Evolutionary conservation across 2,113 vertebrate genomes (phyloP).

Genomic region (Scortum barcoo): DNA sequence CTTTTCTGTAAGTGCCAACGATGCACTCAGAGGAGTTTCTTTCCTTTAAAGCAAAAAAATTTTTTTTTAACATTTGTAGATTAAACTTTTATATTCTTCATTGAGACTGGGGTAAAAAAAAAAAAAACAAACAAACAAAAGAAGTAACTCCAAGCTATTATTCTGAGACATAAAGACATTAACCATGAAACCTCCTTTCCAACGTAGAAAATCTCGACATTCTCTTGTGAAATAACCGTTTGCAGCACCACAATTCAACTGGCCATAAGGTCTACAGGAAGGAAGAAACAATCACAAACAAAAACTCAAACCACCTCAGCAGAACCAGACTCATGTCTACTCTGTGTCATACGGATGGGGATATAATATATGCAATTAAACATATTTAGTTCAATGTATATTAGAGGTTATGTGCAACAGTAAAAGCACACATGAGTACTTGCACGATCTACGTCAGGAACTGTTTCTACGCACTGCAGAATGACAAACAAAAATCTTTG

Average conservation of each 20-base stretch:
- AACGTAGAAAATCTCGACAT: conserved; percentile 60
- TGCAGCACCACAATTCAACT: conserved; percentile 75
- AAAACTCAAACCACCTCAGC: conserved; percentile 68
- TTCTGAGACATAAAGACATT: conserved; percentile 67
- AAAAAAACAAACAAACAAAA: conserved; percentile 13
- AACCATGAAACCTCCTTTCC: conserved; percentile 52
- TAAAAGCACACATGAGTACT: conserved; percentile 75
- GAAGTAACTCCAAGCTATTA: conserved; percentile 39
- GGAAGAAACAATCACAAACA: conserved; percentile 61
- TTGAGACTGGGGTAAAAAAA: conserved; percentile 37
- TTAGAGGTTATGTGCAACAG: conserved; percentile 73
- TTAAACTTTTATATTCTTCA: conserved; percentile 63
- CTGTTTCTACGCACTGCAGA: conserved; percentile 77
- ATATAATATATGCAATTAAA: conserved; percentile 72
- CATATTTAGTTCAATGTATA: conserved; percentile 67
- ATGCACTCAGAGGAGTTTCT: conserved; percentile 47
- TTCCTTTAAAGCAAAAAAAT: conserved; percentile 65
- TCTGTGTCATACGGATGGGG: conserved; percentile 65
- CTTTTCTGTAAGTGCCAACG: conserved; percentile 51
- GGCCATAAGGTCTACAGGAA: conserved; percentile 65
- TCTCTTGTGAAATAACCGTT: conserved; percentile 62
- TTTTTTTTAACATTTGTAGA: conserved; percentile 42
- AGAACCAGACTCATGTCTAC: conserved; percentile 72
- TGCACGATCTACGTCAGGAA: conserved; percentile 76
- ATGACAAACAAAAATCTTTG: conserved; percentile 85